Base-by-base conservation (phyloP, 2,888 invertebrate genomes). In the Cryptocheilus praepositus region DNA sequence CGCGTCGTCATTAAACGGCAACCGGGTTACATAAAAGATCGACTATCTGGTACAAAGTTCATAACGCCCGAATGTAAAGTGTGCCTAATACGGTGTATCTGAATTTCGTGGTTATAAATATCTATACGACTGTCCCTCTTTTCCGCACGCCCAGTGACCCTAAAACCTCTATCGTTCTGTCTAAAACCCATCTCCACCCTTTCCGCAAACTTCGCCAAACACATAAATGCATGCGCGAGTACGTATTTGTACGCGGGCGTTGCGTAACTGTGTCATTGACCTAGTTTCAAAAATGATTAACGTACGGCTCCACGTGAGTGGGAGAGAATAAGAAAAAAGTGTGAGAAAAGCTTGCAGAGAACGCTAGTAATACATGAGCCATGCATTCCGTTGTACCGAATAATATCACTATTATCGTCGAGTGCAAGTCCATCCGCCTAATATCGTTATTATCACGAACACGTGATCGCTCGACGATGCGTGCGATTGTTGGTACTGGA, bases 191-290 rank as follows among this genome's bases (percentile, higher is more conserved):
- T 25, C 25, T 21, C 53, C 53, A n/a, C 21, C 25, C 15, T 22
- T 19, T 3, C 21, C 5, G 22, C 25, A 4, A 8, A 25, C 25
- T 53, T n/a, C 22, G 43, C 60, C 56, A 67, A 67, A 58, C 19
- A 65, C 51, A n/a, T 57, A 70, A 71, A 66, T 75, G 76, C 67
- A 74, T 54, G 46, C 36, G 45, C 60, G 52, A 13, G 43, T 8
- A 15, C 63, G 60, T 51, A 65, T 19, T 56, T 7, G 54, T 28
- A 51, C 60, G 46, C 51, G 46, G 13, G 11, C 18, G 61, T 79
- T 77, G 67, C 71, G 79, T 67, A 79, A 77, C 54, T 66, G 60
- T 79, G 77, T 79, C 75, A 72, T 76, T 79, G 79, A 79, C 79
- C 79, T 49, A 77, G 68, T 76, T 79, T 58, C 53, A 25, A 45